These are phyloP conservation scores for Enteromius unitaeniatus DNA, from an alignment of 2,797 vertebrate genomes.

Conservation along the genomic window DNA sequence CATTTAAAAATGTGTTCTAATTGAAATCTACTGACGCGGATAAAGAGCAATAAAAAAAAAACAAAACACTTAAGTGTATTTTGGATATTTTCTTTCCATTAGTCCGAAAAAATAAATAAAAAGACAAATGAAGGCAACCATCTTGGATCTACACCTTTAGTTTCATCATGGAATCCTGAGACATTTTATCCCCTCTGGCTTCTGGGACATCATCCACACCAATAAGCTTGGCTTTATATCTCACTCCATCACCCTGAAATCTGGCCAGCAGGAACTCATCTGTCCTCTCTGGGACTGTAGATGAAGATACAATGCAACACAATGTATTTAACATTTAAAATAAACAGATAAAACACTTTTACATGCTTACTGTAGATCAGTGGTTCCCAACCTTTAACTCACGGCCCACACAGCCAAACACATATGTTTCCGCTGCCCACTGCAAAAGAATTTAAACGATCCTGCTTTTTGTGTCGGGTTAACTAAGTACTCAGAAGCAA, in stretches of 20 bases:
- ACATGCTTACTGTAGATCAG: too few species aligned
- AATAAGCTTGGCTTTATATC: constrained; percentile 96
- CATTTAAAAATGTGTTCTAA: too few species aligned
- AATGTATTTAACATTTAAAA: background rate
- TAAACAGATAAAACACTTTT: background rate
- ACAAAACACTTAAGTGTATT: too few species aligned
- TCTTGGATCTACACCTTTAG: constrained; percentile 83
- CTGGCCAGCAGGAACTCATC: constrained; percentile 91
- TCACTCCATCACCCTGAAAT: constrained; percentile 94
- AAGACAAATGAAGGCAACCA: background rate
- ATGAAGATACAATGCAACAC: constrained; percentile 1
- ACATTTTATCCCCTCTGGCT: constrained; percentile 97
- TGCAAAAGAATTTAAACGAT: too few species aligned
- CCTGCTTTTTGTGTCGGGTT: too few species aligned
- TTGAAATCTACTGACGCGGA: too few species aligned
- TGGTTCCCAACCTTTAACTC: too few species aligned
- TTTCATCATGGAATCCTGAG: constrained; percentile 99
- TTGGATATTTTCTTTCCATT: too few species aligned
- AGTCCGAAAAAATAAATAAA: background rate
- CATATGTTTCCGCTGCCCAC: too few species aligned
- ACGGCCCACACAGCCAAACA: too few species aligned
- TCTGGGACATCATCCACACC: constrained; percentile 93
- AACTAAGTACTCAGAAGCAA: too few species aligned
- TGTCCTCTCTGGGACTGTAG: constrained; percentile 87
- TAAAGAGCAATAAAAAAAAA: too few species aligned